Conservation (phyloP, 2,113 vertebrate genomes). For the Paradisaea rubra region DNA sequence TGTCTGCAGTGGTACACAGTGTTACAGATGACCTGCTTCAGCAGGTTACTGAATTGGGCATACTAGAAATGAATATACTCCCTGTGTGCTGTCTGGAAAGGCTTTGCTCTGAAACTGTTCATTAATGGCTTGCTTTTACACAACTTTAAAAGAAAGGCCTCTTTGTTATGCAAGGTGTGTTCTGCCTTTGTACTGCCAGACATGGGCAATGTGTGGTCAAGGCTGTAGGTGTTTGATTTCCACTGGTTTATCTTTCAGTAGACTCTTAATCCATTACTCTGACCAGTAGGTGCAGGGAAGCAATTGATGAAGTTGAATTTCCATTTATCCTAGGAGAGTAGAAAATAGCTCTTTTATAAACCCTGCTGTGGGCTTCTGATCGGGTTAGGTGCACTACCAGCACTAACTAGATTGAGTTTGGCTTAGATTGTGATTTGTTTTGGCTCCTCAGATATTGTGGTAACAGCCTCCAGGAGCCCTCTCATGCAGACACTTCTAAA, state of each 20-base stretch:
- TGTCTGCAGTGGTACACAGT: not conserved
- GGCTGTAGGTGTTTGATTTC: not conserved
- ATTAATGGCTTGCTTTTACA: not conserved
- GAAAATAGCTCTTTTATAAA: not conserved
- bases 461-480: not conserved
- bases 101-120: not conserved
- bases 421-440: not conserved
- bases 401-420: not conserved
- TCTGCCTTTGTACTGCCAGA: not conserved
- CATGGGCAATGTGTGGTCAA: not conserved
- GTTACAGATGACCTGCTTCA: not conserved
- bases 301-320: not conserved
- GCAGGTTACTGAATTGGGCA: not conserved
- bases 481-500: not conserved
- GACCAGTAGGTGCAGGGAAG: not conserved
- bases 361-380: not conserved
- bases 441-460: not conserved
- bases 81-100: not conserved
- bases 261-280: not conserved
- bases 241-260: not conserved
- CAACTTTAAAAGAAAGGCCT: not conserved
- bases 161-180: not conserved
- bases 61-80: not conserved
- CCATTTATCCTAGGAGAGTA: not conserved
- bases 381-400: not conserved